Conservation (phyloP, 2,888 invertebrate species). For the Andrena minutula region DNA sequence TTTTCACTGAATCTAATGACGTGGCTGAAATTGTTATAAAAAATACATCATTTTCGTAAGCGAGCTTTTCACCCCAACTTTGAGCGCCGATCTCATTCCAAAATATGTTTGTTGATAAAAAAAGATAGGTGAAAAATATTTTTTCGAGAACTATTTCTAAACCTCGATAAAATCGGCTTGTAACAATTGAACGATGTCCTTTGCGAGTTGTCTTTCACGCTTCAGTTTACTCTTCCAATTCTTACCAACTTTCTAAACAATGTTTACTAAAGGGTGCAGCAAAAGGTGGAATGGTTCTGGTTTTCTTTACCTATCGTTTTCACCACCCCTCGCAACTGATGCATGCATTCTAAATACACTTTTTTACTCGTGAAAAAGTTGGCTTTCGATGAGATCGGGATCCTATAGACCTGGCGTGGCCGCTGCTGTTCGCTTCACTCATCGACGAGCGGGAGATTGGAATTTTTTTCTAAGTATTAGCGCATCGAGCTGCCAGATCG, state of each 20-base stretch:
- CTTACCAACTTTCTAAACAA: not conserved
- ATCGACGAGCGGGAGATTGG: conserved; percentile 42
- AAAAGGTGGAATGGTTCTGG: not conserved
- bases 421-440: conserved; percentile 21
- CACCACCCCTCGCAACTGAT: not conserved
- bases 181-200: not conserved
- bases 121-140: too few species aligned
- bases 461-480: conserved; percentile 31
- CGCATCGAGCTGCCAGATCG: conserved; percentile 25
- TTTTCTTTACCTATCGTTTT: not conserved
- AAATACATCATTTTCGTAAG: too few species aligned
- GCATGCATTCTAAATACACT: conserved; percentile 1
- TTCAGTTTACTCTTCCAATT: not conserved
- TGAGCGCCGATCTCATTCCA: too few species aligned
- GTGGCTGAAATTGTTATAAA: too few species aligned
- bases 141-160: too few species aligned
- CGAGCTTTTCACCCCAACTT: too few species aligned
- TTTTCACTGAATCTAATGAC: too few species aligned
- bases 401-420: not conserved
- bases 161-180: too few species aligned
- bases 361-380: conserved; percentile 10
- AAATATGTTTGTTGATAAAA: too few species aligned
- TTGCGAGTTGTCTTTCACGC: too few species aligned
- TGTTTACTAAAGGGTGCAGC: not conserved
- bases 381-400: conserved; percentile 7